These are phyloP conservation scores for Torymus tubicola DNA, from an alignment of 2,888 invertebrate species.

Conservation along the genomic window DNA sequence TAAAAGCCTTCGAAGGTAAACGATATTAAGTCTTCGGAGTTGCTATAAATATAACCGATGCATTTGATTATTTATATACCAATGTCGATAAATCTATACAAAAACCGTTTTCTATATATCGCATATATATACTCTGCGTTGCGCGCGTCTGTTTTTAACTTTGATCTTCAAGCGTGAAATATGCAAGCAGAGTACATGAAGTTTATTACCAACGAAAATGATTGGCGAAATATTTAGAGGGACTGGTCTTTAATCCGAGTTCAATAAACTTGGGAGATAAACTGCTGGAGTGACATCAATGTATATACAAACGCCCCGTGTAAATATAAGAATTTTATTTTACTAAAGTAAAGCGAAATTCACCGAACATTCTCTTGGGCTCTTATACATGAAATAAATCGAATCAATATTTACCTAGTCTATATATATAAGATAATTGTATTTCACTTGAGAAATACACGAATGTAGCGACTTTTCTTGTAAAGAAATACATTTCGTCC, in stretches of 20 bases:
- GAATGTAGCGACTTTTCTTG: not conserved
- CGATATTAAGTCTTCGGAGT: no score
- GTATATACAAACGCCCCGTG: slow-evolving; percentile 7
- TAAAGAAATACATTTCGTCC: not conserved
- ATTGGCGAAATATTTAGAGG: not conserved
- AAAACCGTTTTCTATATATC: no score
- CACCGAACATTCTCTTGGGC: not conserved
- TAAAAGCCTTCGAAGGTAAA: no score
- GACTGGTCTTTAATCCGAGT: slow-evolving; percentile 14
- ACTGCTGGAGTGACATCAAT: slow-evolving; percentile 4
- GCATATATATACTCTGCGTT: no score
- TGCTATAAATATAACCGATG: no score
- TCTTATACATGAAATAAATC: slow-evolving; percentile 20
- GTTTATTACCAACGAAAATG: slow-evolving; percentile 5
- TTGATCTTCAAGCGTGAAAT: no score
- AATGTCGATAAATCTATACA: no score
- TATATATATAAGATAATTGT: slow-evolving; percentile 31
- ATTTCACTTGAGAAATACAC: not conserved
- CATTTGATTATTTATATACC: no score
- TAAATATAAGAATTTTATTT: slow-evolving; percentile 39
- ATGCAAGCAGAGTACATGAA: no score
- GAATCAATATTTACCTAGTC: slow-evolving; percentile 42
- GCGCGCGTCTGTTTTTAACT: no score
- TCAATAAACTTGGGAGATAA: slow-evolving; percentile 27
- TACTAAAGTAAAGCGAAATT: slow-evolving; percentile 33